A percentile compares a stretch with the other conserved stretches of the same genome.
Evolutionary conservation across 2,113 vertebrate species (phyloP).

Genomic region (Capra hircus): DNA sequence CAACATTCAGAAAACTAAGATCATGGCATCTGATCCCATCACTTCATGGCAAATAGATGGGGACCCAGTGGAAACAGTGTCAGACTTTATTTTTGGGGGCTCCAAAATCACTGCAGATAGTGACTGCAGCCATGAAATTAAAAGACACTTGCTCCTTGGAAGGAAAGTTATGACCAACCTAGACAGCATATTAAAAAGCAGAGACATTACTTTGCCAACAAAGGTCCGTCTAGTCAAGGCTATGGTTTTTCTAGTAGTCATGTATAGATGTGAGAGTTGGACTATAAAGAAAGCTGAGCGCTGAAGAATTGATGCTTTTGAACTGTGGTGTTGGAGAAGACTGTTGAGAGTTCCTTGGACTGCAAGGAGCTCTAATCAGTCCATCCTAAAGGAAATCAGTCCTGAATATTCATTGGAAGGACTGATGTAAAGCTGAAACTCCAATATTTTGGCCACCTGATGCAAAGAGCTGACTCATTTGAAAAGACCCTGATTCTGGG

Average conservation of each 20-base stretch:
- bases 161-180: not conserved
- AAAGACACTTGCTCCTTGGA: not conserved
- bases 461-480: not conserved
- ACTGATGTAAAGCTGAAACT: not conserved
- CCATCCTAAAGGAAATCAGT: not conserved
- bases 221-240: not conserved
- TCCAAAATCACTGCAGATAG: not conserved
- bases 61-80: not conserved
- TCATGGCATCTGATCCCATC: not conserved
- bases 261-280: not conserved
- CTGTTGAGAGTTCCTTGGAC: not conserved
- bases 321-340: not conserved
- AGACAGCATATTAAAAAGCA: not conserved
- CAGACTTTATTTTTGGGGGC: not conserved
- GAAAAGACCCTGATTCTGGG: not conserved
- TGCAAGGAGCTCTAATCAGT: not conserved
- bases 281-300: not conserved
- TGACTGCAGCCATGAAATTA: not conserved
- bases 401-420: not conserved
- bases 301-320: not conserved
- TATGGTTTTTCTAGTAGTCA: not conserved
- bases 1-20: not conserved
- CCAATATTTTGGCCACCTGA: not conserved
- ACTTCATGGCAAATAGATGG: not conserved
- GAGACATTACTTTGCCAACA: no score